Evolutionary conservation across 2,888 invertebrate genomes (phyloP), one percentile per base, ranked within the genome.

Genomic region (Chymomyza caudatula): DNA sequence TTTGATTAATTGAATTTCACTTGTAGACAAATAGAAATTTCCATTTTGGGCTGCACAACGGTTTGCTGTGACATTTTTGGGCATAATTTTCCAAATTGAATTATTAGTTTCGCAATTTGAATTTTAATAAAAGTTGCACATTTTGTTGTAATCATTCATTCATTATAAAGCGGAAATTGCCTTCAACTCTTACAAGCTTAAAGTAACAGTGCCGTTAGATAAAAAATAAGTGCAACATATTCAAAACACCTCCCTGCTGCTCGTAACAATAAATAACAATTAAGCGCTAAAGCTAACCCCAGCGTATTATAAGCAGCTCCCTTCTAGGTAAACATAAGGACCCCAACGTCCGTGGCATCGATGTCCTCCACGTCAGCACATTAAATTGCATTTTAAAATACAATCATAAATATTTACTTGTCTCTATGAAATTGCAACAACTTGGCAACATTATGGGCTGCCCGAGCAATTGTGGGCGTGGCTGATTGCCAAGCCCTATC

Each of bases 1-100:
- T 69, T 73, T 82, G 85, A 82, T 82, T 86, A 86, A 86, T 82
- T 84, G 74, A 78, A 84, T 78, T 84, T 86, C 67, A 63, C 63
- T 65, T 65, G 22, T 68, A 67, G 69, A 71, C 81, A 84, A 85
- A 79, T 74, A 79, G 70, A 82, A 82, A 76, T 67, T 77, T 79
- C 65, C 74, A 82, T 76, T 76, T 76, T 17, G 51, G 53, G n/a
- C 25, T 53, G 53, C n/a, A 53, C 67, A 71, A 70, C 85, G 53
- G 83, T 77, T 79, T 79, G 85, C 68, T 79, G 53, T 81, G 81
- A 85, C 84, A 80, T 56, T 64, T 79, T 64, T 67, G 60, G 60
- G 52, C 47, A 54, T 53, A 66, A 60, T 64, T 37, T 70, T 37
- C 29, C 19, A 67, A 85, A 85, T 80, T 85, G 66, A 83, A 83